Evolutionary conservation across 2,797 vertebrate species (phyloP).

Genomic region (Sebastes diaconus): DNA sequence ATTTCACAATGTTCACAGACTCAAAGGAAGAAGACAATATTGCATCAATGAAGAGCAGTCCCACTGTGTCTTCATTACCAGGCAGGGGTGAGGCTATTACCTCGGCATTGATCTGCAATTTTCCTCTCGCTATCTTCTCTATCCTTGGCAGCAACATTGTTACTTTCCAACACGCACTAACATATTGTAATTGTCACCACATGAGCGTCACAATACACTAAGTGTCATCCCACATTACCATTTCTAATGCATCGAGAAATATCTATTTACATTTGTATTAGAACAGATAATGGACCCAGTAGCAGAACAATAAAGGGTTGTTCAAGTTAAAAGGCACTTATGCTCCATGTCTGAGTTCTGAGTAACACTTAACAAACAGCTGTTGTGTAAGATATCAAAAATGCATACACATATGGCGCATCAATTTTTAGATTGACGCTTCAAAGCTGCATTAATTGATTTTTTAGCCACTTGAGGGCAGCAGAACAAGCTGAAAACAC

Average conservation of each 20-base stretch:
- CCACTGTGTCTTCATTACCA: background rate
- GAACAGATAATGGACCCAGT: background rate
- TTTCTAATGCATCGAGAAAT: background rate
- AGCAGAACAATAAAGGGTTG: background rate
- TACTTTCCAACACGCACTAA: background rate
- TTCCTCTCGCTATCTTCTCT: background rate
- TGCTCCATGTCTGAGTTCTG: background rate
- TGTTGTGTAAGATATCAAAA: background rate
- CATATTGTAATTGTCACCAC: background rate
- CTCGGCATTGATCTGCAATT: background rate
- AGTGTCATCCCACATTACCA: background rate
- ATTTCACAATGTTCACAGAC: background rate
- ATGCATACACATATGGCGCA: background rate
- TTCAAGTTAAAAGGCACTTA: background rate
- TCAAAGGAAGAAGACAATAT: background rate
- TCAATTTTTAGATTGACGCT: background rate
- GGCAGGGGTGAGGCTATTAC: background rate
- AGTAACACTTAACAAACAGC: background rate
- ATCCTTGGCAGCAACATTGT: background rate
- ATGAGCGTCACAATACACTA: background rate
- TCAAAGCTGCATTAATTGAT: background rate
- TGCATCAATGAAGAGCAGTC: background rate
- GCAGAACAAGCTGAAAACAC: background rate
- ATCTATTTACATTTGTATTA: background rate
- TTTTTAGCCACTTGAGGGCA: background rate